A percentile compares a stretch with the other conserved stretches of the same genome.
phyloP scores from a whole-genome alignment of 2,113 vertebrate genomes.

The Podarcis raffonei region DNA sequence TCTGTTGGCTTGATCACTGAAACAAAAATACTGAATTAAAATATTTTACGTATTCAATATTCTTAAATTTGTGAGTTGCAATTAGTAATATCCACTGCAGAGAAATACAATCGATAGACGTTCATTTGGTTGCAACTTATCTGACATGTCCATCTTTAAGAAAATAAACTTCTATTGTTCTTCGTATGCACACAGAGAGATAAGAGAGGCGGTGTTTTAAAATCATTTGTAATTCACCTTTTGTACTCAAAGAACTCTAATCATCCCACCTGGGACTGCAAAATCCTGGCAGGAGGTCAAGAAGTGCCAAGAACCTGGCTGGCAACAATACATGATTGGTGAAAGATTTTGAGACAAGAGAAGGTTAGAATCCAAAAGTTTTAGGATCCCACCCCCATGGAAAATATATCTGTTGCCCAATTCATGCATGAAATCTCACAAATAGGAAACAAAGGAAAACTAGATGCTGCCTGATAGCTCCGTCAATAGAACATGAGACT shows the following conservation, averaged over 20 bases:
- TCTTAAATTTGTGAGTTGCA: background rate
- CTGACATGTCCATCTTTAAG: background rate
- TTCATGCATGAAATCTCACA: background rate
- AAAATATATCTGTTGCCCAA: background rate
- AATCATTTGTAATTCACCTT: background rate
- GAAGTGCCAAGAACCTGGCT: background rate
- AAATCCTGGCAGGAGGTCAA: background rate
- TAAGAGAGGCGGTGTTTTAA: background rate
- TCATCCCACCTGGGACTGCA: background rate
- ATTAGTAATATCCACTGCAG: background rate
- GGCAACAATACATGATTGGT: background rate
- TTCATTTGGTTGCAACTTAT: background rate
- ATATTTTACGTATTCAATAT: background rate
- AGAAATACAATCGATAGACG: background rate
- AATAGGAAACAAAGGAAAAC: background rate
- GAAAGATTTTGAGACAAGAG: background rate
- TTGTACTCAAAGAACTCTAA: background rate
- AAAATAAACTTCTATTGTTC: background rate
- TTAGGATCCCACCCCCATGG: background rate
- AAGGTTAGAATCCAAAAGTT: background rate
- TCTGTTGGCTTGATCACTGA: conserved; percentile 91
- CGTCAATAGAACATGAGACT: too few species aligned
- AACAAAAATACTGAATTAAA: conserved; percentile 30
- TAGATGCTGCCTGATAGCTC: too few species aligned
- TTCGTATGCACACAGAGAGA: background rate